Conservation (phyloP, 2,113 vertebrate species). For the Silurus glanis region DNA sequence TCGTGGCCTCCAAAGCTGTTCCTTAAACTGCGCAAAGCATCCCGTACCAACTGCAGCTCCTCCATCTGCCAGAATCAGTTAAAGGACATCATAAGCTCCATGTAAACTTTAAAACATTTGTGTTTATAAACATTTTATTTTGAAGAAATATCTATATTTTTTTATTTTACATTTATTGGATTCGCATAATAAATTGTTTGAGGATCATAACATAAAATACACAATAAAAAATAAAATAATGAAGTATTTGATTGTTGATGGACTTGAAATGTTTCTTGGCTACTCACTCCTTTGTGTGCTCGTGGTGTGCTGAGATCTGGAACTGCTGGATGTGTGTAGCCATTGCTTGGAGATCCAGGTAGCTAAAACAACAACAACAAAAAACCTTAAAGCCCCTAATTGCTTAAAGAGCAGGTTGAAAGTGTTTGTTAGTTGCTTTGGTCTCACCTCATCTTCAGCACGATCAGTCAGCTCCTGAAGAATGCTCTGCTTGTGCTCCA, state of each 20-base stretch:
- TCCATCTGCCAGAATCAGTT: constrained; percentile 70
- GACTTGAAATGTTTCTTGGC: neutral
- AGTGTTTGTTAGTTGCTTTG: neutral
- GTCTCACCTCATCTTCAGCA: constrained; percentile 81
- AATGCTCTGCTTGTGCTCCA: constrained; percentile 81
- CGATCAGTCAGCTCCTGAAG: constrained; percentile 81
- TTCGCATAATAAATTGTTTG: neutral
- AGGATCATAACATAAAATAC: neutral
- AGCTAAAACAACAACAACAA: constrained; percentile 52
- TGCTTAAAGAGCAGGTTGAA: neutral
- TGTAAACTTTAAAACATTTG: neutral
- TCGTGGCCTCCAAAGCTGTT: constrained; percentile 91
- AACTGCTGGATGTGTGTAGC: constrained; percentile 74
- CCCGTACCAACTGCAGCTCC: constrained; percentile 90
- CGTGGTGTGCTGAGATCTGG: constrained; percentile 66
- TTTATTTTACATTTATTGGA: neutral
- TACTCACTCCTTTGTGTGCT: constrained; percentile 76
- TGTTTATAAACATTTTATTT: neutral
- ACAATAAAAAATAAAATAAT: neutral
- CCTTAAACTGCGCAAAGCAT: constrained; percentile 89
- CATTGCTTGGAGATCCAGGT: constrained; percentile 78
- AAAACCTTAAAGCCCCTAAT: neutral
- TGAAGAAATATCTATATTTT: neutral
- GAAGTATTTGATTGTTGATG: neutral
- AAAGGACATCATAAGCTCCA: neutral